Base-by-base conservation (phyloP, 2,797 vertebrate genomes). In the Glossophaga mutica region DNA sequence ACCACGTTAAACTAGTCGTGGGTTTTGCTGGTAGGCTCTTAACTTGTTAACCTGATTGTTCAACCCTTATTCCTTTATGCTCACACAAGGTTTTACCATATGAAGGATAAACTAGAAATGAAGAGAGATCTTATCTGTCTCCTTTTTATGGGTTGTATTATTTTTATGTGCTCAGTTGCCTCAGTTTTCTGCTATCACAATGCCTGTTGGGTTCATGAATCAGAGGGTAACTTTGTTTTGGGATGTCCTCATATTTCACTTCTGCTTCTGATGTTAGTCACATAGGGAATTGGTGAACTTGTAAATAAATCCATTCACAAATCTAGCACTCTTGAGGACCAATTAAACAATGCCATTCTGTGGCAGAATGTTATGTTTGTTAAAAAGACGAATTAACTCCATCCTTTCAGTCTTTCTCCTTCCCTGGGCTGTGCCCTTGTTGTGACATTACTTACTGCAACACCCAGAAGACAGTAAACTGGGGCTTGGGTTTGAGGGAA, bases 261-360 rank as follows among this genome's bases (percentile, higher is more conserved):
- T 94, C 76, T 55, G 71, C 81, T 87, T 71, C 85, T n/a, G 57
- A 71, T 5, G 9, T 74, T 93, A 55, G 59, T 87, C 84, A 77
- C 85, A 14, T 78, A 76, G 79, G 57, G 85, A 93, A 71, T 94
- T 81, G 39, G 65, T 70, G 79, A 85, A 89, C 67, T 94, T 91
- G 65, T 77, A 89, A 90, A 90, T 89, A 84, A 91, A 94, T 74
- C 74, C 62, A 71, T 92, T 95, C 86, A 82, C 59, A 94, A 88
- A 77, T 88, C 74, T 37, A 50, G 91, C 89, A 91, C 52, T 68
- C 92, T 94, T 74, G 65, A 87, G 89, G 73, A 82, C 92, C 77
- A 48, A 65, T 91, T 39, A 90, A 95, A 93, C 90, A 50, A 12
- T 92, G 77, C 50, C 48, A 7, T 93, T 87, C 95, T 93, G 52